Conservation (phyloP, 2,113 vertebrate genomes). For the Riparia riparia region DNA sequence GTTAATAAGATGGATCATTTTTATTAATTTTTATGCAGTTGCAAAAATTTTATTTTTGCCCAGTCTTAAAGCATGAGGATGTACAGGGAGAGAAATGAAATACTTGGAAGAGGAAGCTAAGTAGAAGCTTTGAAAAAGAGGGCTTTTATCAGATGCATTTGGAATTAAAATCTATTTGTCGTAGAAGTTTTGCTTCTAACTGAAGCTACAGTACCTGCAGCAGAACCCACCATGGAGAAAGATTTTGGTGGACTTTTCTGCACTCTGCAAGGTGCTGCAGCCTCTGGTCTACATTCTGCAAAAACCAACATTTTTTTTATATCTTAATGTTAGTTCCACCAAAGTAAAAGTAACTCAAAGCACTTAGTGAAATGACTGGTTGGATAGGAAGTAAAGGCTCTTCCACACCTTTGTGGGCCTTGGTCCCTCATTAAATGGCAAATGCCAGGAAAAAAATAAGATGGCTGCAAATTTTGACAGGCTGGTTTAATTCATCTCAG, state of each 20-base stretch:
- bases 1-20: neutral
- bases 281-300: neutral
- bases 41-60: neutral
- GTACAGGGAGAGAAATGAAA: neutral
- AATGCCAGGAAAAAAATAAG: neutral
- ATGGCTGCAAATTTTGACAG: neutral
- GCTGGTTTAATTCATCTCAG: neutral
- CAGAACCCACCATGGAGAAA: neutral
- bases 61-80: neutral
- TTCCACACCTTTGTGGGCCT: neutral
- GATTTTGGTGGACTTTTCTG: neutral
- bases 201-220: neutral
- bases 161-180: neutral
- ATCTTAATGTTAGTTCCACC: neutral
- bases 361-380: neutral
- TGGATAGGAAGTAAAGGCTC: neutral
- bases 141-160: neutral
- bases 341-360: neutral
- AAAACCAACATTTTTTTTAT: neutral
- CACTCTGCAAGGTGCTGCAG: neutral
- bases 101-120: conserved; percentile 12
- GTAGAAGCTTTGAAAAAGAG: neutral
- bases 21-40: neutral
- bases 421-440: neutral
- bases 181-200: neutral